Evolutionary conservation across 2,113 vertebrate genomes (phyloP), one percentile per base, ranked within the genome.

Genomic region (Gallinago media): DNA sequence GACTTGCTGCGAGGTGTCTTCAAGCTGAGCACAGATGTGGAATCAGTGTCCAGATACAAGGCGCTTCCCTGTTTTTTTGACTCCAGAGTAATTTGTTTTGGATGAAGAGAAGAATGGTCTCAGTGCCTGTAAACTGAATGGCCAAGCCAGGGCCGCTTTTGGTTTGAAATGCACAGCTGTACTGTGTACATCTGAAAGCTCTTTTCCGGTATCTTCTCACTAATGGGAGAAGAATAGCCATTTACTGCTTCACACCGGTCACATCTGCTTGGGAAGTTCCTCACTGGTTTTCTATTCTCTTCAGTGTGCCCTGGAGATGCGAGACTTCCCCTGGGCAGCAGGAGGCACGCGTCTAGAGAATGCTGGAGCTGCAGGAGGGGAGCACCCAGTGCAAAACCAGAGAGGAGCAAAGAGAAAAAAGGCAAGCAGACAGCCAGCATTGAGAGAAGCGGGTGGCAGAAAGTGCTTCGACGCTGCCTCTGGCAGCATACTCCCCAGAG

Each of bases 221-320:
- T 63, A 67, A 71, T 20, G 34, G 42, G 65, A 56, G 52, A 68
- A 32, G 58, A 71, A 34, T 36, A 38, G 44, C 12, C 15, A 5
- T 8, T 15, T 62, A 21, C 17, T 70, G 32, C 76, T 85, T 67
- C 11, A 40, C 47, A 54, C 77, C 71, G 71, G 66, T 63, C 23
- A 9, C 27, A 34, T 78, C 34, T 91, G 31, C 36, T 49, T 34
- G 77, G 54, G 13, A 63, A 94, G 70, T 89, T 86, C 62, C 68
- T 85, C 70, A 92, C 46, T 71, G 56, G 5, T 93, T 92, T 95
- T 97, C 84, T 82, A 27, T 87, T 94, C 83, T 88, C 50, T 76
- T 72, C 88, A 99, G 99, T 87, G 98, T 98, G 98, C 98, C 98
- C 98, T 98, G 98, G 98, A 98, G 98, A 99, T 99, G 98, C 98